These are phyloP conservation scores for Malachius bipustulatus DNA, from an alignment of 2,888 invertebrate species.

Conservation along the genomic window DNA sequence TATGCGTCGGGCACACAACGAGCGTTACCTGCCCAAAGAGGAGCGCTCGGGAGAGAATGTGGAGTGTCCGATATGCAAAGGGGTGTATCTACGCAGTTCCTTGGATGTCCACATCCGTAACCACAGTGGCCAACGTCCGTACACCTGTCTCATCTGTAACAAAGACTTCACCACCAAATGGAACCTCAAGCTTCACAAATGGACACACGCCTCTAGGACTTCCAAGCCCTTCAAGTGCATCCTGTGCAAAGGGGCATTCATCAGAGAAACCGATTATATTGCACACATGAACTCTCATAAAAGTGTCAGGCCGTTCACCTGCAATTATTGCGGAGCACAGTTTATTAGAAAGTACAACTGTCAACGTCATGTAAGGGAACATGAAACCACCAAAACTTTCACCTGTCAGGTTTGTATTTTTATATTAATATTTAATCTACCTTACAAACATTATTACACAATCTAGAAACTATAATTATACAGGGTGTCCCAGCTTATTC, in stretches of 20 bases:
- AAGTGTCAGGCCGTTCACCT: constrained; percentile 72
- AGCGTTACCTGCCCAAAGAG: constrained; percentile 55
- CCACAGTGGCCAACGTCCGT: constrained; percentile 66
- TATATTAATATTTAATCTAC: too few species aligned
- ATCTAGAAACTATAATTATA: too few species aligned
- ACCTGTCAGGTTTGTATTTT: constrained; percentile 44
- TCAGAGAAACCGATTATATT: constrained; percentile 65
- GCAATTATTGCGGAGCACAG: constrained; percentile 81
- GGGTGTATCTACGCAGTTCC: constrained; percentile 66
- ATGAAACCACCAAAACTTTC: constrained; percentile 65
- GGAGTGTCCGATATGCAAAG: constrained; percentile 66
- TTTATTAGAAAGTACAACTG: constrained; percentile 84
- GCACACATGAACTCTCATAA: constrained; percentile 81
- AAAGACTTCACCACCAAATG: constrained; percentile 81
- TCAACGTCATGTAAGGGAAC: constrained; percentile 72
- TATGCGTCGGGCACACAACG: constrained; percentile 68
- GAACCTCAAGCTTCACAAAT: constrained; percentile 79
- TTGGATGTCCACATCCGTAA: constrained; percentile 69
- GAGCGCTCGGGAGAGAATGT: constrained; percentile 53
- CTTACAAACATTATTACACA: too few species aligned
- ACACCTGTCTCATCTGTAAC: constrained; percentile 69
- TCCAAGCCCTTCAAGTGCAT: constrained; percentile 77
- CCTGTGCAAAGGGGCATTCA: constrained; percentile 74
- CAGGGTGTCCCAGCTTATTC: too few species aligned
- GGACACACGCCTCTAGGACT: constrained; percentile 76